These are phyloP conservation scores for Bufotes viridis DNA, from an alignment of 2,797 vertebrate species.

Conservation along the genomic window DNA sequence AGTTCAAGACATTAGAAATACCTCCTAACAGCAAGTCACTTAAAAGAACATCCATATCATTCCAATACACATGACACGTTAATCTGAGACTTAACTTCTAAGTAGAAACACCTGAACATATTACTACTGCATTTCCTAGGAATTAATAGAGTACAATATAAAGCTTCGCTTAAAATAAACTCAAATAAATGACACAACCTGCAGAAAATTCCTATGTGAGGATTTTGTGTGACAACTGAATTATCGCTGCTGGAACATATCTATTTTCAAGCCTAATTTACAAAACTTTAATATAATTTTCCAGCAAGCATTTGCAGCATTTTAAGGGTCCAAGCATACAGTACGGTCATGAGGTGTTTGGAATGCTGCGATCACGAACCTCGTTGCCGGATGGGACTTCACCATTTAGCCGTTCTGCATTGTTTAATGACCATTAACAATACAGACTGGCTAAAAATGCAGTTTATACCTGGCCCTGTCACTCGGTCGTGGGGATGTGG, in stretches of 20 bases:
- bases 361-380: too few species aligned
- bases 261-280: not conserved
- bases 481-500: too few species aligned
- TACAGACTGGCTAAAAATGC: too few species aligned
- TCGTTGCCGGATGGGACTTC: too few species aligned
- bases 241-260: not conserved
- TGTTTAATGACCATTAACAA: too few species aligned
- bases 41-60: conserved; percentile 46
- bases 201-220: not conserved
- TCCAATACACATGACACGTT: conserved; percentile 47
- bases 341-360: too few species aligned
- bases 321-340: not conserved
- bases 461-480: too few species aligned
- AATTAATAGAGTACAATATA: conserved; percentile 24
- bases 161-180: conserved; percentile 1
- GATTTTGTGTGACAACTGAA: not conserved
- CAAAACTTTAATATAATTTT: not conserved
- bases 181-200: not conserved
- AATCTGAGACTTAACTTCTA: conserved; percentile 43
- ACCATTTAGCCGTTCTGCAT: too few species aligned
- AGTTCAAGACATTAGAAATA: conserved; percentile 50
- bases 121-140: conserved; percentile 47
- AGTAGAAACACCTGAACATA: conserved; percentile 39
- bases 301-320: not conserved
- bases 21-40: conserved; percentile 33